These are phyloP conservation scores for Phrixothrix hirtus DNA, from an alignment of 2,888 invertebrate genomes.

Conservation along the genomic window DNA sequence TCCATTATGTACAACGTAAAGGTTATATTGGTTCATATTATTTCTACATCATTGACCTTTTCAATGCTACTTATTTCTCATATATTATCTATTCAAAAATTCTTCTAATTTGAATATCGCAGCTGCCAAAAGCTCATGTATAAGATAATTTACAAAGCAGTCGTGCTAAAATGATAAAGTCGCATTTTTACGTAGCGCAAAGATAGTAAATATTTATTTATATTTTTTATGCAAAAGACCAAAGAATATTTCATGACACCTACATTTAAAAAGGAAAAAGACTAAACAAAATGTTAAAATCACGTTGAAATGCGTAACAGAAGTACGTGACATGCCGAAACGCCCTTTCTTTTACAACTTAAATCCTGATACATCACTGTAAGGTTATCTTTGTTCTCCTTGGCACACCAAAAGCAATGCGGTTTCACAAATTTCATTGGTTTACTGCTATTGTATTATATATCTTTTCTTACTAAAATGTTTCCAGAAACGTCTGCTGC, in stretches of 20 bases:
- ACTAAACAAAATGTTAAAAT: conserved; percentile 37
- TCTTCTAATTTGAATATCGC: conserved; percentile 14
- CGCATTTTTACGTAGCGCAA: background rate
- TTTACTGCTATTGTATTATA: conserved; percentile 11
- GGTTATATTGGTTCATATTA: conserved; percentile 27
- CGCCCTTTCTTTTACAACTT: conserved; percentile 7
- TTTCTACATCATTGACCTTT: conserved; percentile 19
- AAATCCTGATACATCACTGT: conserved; percentile 16
- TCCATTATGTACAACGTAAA: conserved; percentile 25
- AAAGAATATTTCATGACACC: conserved; percentile 1
- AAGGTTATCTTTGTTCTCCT: conserved; percentile 17
- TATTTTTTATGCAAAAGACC: too few relatives aligned
- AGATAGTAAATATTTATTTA: too few relatives aligned
- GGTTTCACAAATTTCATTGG: conserved; percentile 11
- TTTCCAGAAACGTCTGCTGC: conserved; percentile 13
- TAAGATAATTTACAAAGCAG: conserved; percentile 5
- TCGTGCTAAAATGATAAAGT: background rate
- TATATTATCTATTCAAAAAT: conserved; percentile 13
- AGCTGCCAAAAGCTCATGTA: conserved; percentile 12
- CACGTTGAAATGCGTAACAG: conserved; percentile 42
- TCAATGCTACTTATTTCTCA: conserved; percentile 17
- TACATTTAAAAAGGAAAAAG: conserved; percentile 16
- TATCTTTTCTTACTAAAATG: conserved; percentile 18
- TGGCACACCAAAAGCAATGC: conserved; percentile 9
- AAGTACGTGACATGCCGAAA: conserved; percentile 44